These are phyloP conservation scores for Hypotaenidia philippensis DNA, from an alignment of 2,797 vertebrate genomes.

Conservation along the genomic window DNA sequence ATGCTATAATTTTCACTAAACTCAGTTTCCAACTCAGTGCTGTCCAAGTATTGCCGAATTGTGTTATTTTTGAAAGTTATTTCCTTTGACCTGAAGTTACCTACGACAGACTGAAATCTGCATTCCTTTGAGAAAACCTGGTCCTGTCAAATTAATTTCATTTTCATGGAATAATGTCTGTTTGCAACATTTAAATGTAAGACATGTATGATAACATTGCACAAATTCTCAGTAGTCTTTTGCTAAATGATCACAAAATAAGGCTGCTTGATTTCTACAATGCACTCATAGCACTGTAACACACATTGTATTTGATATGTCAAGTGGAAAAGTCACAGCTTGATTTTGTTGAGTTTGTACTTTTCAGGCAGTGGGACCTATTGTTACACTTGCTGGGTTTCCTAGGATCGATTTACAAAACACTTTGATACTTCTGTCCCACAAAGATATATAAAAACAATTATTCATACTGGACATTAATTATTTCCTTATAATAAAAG, in stretches of 20 bases:
- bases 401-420: neutral
- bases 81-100: slow-evolving; percentile 84
- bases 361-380: neutral
- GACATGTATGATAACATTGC: neutral
- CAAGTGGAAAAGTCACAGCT: slow-evolving; percentile 24
- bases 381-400: neutral
- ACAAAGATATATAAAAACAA: neutral
- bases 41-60: slow-evolving; percentile 79
- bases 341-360: slow-evolving; percentile 7
- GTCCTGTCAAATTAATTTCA: slow-evolving; percentile 46
- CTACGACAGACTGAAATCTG: slow-evolving; percentile 64
- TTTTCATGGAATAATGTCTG: neutral
- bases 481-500: slow-evolving; percentile 13
- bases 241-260: neutral
- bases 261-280: neutral
- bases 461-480: neutral
- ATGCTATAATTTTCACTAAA: slow-evolving; percentile 86
- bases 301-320: slow-evolving; percentile 17
- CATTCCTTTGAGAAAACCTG: slow-evolving; percentile 45
- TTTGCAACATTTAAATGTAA: neutral
- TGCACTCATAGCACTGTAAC: neutral
- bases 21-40: slow-evolving; percentile 77
- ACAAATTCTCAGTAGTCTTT: neutral
- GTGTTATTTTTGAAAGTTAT: slow-evolving; percentile 82
- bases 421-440: neutral